Evolutionary conservation across 2,888 invertebrate species (phyloP), one percentile per base, ranked within the genome.

Genomic region (Archaeoteleia sp.): DNA sequence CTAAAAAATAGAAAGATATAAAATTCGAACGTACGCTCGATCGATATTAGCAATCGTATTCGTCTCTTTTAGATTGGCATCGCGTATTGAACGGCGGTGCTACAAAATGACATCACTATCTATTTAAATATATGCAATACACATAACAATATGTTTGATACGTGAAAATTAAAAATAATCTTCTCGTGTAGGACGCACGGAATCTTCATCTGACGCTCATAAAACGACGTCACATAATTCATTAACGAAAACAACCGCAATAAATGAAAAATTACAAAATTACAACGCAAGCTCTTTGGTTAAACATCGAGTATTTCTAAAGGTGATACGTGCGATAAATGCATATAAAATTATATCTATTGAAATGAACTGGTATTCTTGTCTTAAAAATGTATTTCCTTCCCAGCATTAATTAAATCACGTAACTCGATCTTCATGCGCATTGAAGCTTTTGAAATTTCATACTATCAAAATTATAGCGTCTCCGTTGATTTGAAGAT

Each of bases 361-460:
- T 20, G 20, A 20, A 20, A 20, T 2, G 20, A 20, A 20, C 20
- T 20, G 20, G 20, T 20, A 20, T 62, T 54, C 34, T 12, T 29
- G 46, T 40, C 43, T 46, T 37, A 14, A 54, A 39, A 53, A 51
- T 55, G 54, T 23, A 55, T 43, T 55, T 30, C 37, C 55, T 35
- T 48, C 15, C 37, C 23, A 20, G 32, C 37, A 37, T 35, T 63
- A 55, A 63, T 63, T 63, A 55, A 55, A 49, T 35, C 35, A 14
- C 8, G 62, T 37, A 63, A 55, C 49, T 25, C 25, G 49, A 55
- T 49, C 35, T 12, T 20, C 29, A 43, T 45, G 32, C 23, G 45
- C 35, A 8, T 40, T 37, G 12, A 13, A 35, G 35, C 35, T 46
- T 32, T 32, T 29, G 13, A 57, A 55, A 34, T 37, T 43, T 39